Base-by-base conservation (phyloP, 2,113 vertebrate species). In the Rhinolophus sinicus region DNA sequence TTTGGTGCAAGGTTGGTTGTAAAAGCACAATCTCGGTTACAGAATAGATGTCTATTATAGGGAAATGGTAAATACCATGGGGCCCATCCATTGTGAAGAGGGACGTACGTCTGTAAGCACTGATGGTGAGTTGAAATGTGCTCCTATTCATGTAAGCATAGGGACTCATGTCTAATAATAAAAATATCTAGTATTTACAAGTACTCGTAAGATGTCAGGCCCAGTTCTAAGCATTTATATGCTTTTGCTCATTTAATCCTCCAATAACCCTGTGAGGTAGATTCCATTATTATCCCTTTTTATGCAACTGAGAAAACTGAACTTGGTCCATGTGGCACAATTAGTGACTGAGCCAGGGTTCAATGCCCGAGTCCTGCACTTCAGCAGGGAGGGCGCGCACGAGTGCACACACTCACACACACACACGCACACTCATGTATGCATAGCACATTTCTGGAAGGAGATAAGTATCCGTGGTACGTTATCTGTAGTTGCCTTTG, bases 41-140 rank as follows among this genome's bases (percentile, higher is more conserved):
- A 1, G 58, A 28, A 22, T 21, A 72, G 33, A 40, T 10, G 15
- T 73, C 65, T 69, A 1, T 54, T 21, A 8, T 14, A 47, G 28
- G 40, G 7, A 15, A 30, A 50, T 12, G 26, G 30, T 38, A 24
- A 72, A 35, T 58, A 33, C 3, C n/a, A 52, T 1, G 8, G 26
- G 8, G 15, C 18, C 24, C n/a, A 30, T 44, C 82, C 24, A 4
- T 70, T 6, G 10, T 52, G 62, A 76, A 69, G 90, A 70, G 6
- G 8, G 35, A 44, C 62, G 76, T 15, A 3, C 18, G 19, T 54
- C 30, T 13, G 5, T 54, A 3, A 12, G 40, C 2, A 0, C 18
- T 35, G 38, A 54, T 18, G 3, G 40, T 35, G 8, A 58, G 2
- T 12, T 14, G 28, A 88, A 12, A 28, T 47, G 52, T 62, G 26